phyloP scores from a whole-genome alignment of 2,797 vertebrate genomes.

The Anabas testudineus region DNA sequence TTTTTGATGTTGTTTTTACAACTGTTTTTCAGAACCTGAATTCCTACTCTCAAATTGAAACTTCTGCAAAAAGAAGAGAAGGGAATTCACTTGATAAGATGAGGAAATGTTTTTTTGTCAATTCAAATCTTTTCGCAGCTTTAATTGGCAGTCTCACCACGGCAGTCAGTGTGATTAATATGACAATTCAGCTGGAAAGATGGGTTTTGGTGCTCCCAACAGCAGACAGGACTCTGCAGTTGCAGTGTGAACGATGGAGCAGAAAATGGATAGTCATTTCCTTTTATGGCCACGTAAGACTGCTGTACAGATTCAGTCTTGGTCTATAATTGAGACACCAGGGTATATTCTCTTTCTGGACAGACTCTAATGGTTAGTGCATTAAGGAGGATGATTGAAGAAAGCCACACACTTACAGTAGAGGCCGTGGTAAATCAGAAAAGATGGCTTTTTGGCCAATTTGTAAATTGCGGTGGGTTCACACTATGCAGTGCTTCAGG shows the following conservation, averaged over 20 bases:
- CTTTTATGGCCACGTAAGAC: slow-evolving; percentile 74
- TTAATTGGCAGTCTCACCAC: slow-evolving; percentile 70
- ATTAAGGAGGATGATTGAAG: slow-evolving; percentile 84
- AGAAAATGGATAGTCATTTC: slow-evolving; percentile 80
- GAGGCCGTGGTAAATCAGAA: slow-evolving; percentile 75
- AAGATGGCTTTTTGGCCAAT: slow-evolving; percentile 73
- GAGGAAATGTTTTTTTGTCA: slow-evolving; percentile 39
- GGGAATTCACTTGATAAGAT: slow-evolving; percentile 20
- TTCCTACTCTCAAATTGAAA: slow-evolving; percentile 27
- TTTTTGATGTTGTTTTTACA: slow-evolving; percentile 66
- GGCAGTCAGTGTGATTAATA: slow-evolving; percentile 68
- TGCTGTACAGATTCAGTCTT: slow-evolving; percentile 69
- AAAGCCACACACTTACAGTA: slow-evolving; percentile 78
- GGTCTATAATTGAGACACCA: slow-evolving; percentile 83
- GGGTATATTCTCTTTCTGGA: slow-evolving; percentile 81
- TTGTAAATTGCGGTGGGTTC: slow-evolving; percentile 71
- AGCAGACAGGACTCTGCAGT: slow-evolving; percentile 56
- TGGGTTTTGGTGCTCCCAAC: slow-evolving; percentile 65
- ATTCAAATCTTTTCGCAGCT: slow-evolving; percentile 66
- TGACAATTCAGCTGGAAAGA: slow-evolving; percentile 66
- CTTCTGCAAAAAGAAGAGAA: slow-evolving; percentile 46
- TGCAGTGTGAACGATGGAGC: slow-evolving; percentile 72
- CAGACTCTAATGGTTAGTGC: slow-evolving; percentile 81
- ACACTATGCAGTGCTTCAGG: slow-evolving; percentile 58
- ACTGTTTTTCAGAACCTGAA: slow-evolving; percentile 36